Base-by-base conservation (phyloP, 2,888 invertebrate genomes). In the Caenorhabditis virilis region DNA sequence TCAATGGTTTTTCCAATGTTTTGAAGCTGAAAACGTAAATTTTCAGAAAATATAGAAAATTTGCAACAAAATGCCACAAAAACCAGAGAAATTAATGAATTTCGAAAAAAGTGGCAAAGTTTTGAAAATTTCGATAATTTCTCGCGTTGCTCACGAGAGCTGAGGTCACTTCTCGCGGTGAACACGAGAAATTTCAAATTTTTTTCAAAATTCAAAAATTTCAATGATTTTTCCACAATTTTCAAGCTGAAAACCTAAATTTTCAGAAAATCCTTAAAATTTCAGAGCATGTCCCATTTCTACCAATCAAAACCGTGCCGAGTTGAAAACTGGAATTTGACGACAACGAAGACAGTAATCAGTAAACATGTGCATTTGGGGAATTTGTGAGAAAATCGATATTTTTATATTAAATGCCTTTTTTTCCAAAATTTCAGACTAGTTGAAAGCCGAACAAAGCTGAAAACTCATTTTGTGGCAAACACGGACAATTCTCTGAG, bases 301-400 rank as follows among this genome's bases (percentile, higher is more conserved):
- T 64, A 59, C 43, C 55, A 55, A 30, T 50, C 55, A 15, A 48
- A 20, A 16, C 55, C 55, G 7, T 59, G 58, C 30, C 54, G 52
- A 16, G 55, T 64, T 1, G 55, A 43, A 15, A 53, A 55, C 25
- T 59, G 58, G 64, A 64, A 51, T 39, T 35, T 64, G 23, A 52
- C 59, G 20, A 59, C 43, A 11, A 64, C 64, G 11, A 42, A 48
- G 7, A 56, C 45, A 1, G 38, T 64, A 15, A 39, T 59, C 0
- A 27, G 33, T 11, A 58, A 64, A 16, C 59, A 64, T 39, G 13
- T 64, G 18, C 48, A 51, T 27, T 13, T 64, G 23, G 64, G 54
- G 0, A 59, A 59, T 52, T 51, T 55, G 30, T 45, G 27, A 45
- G 26, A 22, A 16, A 20, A 15, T n/a, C 20, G 2, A 4, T 33